Percentiles rank a stretch among this genome's conserved stretches.
phyloP scores from a whole-genome alignment of 2,113 vertebrate species.

The Lampris megalopsis region DNA sequence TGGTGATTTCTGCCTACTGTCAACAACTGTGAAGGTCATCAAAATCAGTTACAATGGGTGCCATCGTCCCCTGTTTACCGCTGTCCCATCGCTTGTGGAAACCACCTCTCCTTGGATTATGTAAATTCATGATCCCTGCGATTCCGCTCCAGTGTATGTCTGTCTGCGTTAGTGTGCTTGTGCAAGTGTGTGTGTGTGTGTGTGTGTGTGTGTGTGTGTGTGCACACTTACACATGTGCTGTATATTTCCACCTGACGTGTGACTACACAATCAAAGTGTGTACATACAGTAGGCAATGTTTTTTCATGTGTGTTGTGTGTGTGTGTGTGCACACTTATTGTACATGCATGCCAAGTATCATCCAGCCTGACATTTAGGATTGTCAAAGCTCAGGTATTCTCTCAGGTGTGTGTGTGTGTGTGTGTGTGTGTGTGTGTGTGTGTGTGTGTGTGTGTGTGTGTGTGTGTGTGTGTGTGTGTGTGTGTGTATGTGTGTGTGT shows the following conservation, averaged over 20 bases:
- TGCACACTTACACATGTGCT: background rate
- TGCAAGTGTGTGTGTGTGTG: background rate
- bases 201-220: background rate
- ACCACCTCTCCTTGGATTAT: conserved; percentile 12
- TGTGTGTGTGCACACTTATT: no score
- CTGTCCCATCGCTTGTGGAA: conserved; percentile 46
- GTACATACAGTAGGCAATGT: no score
- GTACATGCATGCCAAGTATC: no score
- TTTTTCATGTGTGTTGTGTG: no score
- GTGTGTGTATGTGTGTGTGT: conserved; percentile 16
- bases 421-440: background rate
- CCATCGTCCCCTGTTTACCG: background rate
- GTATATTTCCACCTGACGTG: no score
- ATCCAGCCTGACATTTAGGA: no score
- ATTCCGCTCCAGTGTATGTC: background rate
- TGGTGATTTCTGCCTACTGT: conserved; percentile 66
- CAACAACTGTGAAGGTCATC: conserved; percentile 58
- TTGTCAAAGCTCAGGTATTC: no score
- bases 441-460: no score
- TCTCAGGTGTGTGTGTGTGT: no score
- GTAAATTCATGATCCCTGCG: conserved; percentile 52
- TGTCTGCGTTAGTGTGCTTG: background rate
- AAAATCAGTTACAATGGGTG: conserved; percentile 58
- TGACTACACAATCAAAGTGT: no score
- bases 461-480: no score